Conservation (phyloP, 2,113 vertebrate species). For the Aegithalos caudatus region DNA sequence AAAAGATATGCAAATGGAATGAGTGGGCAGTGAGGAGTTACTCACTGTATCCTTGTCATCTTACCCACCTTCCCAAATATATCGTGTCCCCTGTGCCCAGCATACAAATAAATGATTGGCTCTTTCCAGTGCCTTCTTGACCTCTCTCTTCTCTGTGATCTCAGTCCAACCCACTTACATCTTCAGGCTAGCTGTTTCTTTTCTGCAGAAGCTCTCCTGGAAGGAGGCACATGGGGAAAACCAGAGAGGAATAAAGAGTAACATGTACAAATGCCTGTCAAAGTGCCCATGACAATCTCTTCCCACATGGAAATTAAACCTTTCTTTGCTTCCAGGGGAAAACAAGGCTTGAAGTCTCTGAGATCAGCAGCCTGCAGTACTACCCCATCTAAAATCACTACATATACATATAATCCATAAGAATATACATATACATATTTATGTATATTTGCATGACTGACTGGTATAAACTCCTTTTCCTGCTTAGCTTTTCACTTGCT, state of each 20-base stretch:
- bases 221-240: not conserved
- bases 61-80: not conserved
- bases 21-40: conserved; percentile 11
- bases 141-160: not conserved
- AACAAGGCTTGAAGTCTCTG: not conserved
- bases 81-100: not conserved
- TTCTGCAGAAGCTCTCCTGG: not conserved
- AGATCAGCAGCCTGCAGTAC: not conserved
- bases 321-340: not conserved
- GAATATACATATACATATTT: not conserved
- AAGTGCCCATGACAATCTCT: not conserved
- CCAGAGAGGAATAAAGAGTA: not conserved
- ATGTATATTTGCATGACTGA: not conserved
- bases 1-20: not conserved
- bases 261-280: not conserved
- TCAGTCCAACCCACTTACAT: not conserved
- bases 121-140: not conserved
- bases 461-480: not conserved
- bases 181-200: not conserved
- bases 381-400: not conserved
- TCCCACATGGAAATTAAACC: not conserved
- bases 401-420: not conserved
- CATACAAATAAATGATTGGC: not conserved
- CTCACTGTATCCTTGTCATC: not conserved
- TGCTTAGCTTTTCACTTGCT: not conserved